These are phyloP conservation scores for Acleris literana DNA, from an alignment of 2,888 invertebrate genomes.

Conservation along the genomic window DNA sequence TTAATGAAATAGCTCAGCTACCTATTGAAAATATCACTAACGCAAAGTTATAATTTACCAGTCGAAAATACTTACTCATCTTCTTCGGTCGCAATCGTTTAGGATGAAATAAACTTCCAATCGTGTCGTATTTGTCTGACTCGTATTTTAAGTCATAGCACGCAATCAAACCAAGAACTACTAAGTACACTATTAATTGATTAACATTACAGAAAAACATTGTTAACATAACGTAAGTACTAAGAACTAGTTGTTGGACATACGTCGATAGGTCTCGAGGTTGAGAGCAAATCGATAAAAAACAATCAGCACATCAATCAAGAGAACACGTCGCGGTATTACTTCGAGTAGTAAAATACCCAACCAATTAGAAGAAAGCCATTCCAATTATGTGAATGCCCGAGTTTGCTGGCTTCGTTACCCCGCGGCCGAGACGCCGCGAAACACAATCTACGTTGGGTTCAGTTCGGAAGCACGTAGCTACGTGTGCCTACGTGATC, in stretches of 20 bases:
- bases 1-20: too few species aligned
- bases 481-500: too few species aligned
- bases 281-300: neutral
- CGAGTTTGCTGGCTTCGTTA: neutral
- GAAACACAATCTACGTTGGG: too few species aligned
- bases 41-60: too few species aligned
- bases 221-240: neutral
- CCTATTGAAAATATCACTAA: too few species aligned
- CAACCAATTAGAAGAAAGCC: conserved; percentile 24
- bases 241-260: neutral
- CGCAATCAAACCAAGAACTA: neutral
- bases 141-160: neutral
- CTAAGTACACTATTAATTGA: neutral
- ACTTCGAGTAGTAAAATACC: conserved; percentile 14
- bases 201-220: neutral
- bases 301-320: conserved; percentile 23
- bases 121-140: neutral
- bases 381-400: conserved; percentile 14
- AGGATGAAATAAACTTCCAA: neutral
- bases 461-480: too few species aligned
- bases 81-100: neutral
- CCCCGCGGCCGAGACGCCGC: neutral
- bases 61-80: neutral
- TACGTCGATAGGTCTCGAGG: neutral
- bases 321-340: conserved; percentile 15